Evolutionary conservation across 2,888 invertebrate genomes (phyloP), one percentile per base, ranked within the genome.

Genomic region (Diabrotica balteata): DNA sequence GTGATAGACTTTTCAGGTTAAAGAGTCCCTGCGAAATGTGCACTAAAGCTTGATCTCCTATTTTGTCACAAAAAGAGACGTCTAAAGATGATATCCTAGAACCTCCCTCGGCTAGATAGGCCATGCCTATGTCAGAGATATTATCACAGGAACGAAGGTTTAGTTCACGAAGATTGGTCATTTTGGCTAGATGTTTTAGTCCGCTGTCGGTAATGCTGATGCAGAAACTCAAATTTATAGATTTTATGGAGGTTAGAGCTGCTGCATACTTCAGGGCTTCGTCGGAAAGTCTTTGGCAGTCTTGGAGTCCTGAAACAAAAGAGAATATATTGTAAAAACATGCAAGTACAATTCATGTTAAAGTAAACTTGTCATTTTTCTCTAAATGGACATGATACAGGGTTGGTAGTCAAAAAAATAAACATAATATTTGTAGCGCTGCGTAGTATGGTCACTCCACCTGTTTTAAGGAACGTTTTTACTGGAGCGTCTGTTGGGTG

Each of bases 61-160:
- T 93, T 85, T 96, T 96, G 86, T 97, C 96, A 87, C 97, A 97
- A 84, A 97, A 97, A 70, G 96, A 96, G 7, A 97, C 95, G 83
- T 97, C 97, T 71, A 97, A 85, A 7, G 92, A 90, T 17, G 91
- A 88, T 73, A 97, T 89, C 72, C 93, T 87, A 62, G 91, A 91
- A 47, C 94, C 94, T 45, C 95, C 95, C 81, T 97, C 96, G 0
- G 96, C 94, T 61, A 97, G 87, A 81, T 94, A 95, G 22, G 94
- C 95, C 86, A 97, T 93, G 32, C 96, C 97, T 53, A 92, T 91
- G 83, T 97, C 96, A 32, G 95, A 93, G 64, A 97, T 93, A 81
- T 95, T 96, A 86, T 97, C 97, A 87, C 97, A 97, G 68, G 95
- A 93, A 74, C 97, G 87, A 71, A 97, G 86, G 84, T 97, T 96